phyloP scores from a whole-genome alignment of 2,888 invertebrate species.

The Taenaris catops region DNA sequence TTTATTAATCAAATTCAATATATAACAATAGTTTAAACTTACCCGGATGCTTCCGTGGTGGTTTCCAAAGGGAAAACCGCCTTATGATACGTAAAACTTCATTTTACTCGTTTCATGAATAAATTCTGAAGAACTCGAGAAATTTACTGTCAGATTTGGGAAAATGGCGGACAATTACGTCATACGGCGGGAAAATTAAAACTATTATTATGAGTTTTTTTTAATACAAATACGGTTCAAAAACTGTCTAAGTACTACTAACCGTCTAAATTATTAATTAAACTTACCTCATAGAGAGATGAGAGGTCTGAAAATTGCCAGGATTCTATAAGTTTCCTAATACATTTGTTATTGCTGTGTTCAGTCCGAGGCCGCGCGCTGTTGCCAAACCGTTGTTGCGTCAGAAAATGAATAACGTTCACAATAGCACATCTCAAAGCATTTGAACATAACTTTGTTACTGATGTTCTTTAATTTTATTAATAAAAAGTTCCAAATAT shows the following conservation, averaged over 20 bases:
- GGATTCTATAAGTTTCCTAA: slow-evolving; percentile 46
- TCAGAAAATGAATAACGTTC: slow-evolving; percentile 67
- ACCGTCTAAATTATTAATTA: too few species aligned
- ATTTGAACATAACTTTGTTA: slow-evolving; percentile 53
- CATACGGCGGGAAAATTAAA: slow-evolving; percentile 68
- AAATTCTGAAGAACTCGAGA: slow-evolving; percentile 49
- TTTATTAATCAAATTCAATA: slow-evolving; percentile 11
- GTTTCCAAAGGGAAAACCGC: slow-evolving; percentile 47
- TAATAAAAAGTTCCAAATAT: too few species aligned
- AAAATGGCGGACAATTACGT: slow-evolving; percentile 67
- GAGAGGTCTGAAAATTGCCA: slow-evolving; percentile 37
- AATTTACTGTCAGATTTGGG: slow-evolving; percentile 50
- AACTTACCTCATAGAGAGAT: slow-evolving; percentile 64
- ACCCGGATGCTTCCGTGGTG: slow-evolving; percentile 76
- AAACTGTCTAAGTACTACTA: too few species aligned
- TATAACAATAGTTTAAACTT: slow-evolving; percentile 38
- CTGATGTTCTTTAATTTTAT: slow-evolving; percentile 29
- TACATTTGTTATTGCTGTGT: slow-evolving; percentile 47
- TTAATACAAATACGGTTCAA: too few species aligned
- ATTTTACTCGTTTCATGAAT: slow-evolving; percentile 50
- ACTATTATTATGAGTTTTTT: slow-evolving; percentile 41
- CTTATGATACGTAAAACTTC: slow-evolving; percentile 48
- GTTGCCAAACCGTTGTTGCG: slow-evolving; percentile 76
- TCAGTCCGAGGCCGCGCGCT: slow-evolving; percentile 63
- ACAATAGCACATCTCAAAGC: slow-evolving; percentile 65